phyloP scores from a whole-genome alignment of 2,797 vertebrate species.

The Leucoraja ocellata region DNA sequence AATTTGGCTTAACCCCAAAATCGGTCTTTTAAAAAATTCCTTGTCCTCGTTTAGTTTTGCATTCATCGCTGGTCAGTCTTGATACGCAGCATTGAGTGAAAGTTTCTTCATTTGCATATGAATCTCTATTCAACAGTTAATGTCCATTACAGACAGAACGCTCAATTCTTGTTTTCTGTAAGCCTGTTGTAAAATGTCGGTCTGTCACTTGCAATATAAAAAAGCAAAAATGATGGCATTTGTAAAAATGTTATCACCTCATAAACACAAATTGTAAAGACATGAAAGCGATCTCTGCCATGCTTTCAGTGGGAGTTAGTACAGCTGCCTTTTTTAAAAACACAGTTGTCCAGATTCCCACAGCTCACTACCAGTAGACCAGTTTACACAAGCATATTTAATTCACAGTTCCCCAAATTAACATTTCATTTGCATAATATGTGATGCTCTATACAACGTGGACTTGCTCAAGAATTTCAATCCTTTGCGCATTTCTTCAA shows the following conservation, averaged over 20 bases:
- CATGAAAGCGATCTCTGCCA: constrained; percentile 72
- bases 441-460: constrained; percentile 86
- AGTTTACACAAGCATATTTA: constrained; percentile 84
- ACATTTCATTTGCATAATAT: constrained; percentile 97
- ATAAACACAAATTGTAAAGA: constrained; percentile 77
- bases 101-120: constrained; percentile 88
- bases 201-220: constrained; percentile 75
- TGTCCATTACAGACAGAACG: constrained; percentile 74
- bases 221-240: constrained; percentile 75
- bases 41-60: constrained; percentile 46
- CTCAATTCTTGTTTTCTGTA: constrained; percentile 74
- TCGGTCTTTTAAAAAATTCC: constrained; percentile 38
- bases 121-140: constrained; percentile 82
- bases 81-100: constrained; percentile 65
- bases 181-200: constrained; percentile 77
- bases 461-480: constrained; percentile 76
- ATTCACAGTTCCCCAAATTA: constrained; percentile 89
- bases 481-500: constrained; percentile 75
- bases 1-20: constrained; percentile 55
- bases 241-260: constrained; percentile 77
- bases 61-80: constrained; percentile 66
- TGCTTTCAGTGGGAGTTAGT: constrained; percentile 68
- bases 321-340: constrained; percentile 62
- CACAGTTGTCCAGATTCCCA: constrained; percentile 76
- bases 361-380: constrained; percentile 78